phyloP scores from a whole-genome alignment of 2,888 invertebrate species.

The Alloplasta piceator region DNA sequence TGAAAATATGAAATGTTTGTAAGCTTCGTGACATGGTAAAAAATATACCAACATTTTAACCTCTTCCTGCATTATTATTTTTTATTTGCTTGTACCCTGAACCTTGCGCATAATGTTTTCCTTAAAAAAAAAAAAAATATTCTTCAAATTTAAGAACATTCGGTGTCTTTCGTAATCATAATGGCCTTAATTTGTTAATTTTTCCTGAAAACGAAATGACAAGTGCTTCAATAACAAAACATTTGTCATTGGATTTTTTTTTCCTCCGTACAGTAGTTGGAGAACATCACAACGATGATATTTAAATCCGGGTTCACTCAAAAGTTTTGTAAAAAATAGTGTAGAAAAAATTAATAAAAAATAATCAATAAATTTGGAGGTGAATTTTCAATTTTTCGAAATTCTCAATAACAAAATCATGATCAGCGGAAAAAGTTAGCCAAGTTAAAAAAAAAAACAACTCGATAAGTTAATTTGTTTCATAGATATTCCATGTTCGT shows the following conservation, averaged over 20 bases:
- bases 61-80: slow-evolving; percentile 20
- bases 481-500: slow-evolving; percentile 28
- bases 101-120: slow-evolving; percentile 18
- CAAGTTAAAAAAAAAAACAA: slow-evolving; percentile 9
- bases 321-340: slow-evolving; percentile 13
- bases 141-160: neutral
- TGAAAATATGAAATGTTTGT: too few relatives aligned
- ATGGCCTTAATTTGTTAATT: neutral
- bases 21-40: neutral
- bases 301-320: slow-evolving; percentile 8
- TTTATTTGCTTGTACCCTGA: slow-evolving; percentile 29
- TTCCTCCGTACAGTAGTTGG: too few relatives aligned
- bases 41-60: slow-evolving; percentile 29
- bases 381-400: slow-evolving; percentile 10
- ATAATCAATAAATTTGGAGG: slow-evolving; percentile 11
- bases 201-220: neutral
- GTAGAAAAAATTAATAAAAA: slow-evolving; percentile 15
- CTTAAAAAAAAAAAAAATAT: slow-evolving; percentile 27
- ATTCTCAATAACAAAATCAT: neutral
- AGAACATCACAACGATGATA: slow-evolving; percentile 1
- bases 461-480: slow-evolving; percentile 10
- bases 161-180: neutral
- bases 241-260: neutral
- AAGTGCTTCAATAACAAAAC: neutral
- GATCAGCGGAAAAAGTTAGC: slow-evolving; percentile 32